Base-by-base conservation (phyloP, 1,140 invertebrate species). In the Drosophila subobscura region DNA sequence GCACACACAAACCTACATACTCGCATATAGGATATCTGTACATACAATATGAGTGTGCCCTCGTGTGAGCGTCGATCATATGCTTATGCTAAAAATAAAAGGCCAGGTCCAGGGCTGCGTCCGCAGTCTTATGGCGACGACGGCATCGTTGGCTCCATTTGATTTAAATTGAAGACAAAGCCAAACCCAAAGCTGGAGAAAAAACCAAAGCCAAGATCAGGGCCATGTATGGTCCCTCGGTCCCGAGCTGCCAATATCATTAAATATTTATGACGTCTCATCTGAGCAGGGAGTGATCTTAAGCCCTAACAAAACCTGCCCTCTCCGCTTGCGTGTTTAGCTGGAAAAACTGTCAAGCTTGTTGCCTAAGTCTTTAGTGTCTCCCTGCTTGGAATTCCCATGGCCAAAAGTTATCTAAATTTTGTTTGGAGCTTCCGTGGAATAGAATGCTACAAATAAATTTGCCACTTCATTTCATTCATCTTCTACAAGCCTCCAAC, bases 111-210 rank as follows among this genome's bases (percentile, higher is more conserved):
- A 65, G 64, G 29, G 27, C 27, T 7, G 27, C 27, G 7, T 29
- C 27, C 27, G 10, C 33, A 52, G 53, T 57, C 61, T 67, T 58
- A 61, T 56, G 67, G 74, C 79, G 70, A 65, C 56, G 70, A 63
- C 54, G 54, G 81, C 77, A 77, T 77, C 77, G 68, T 58, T 72
- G 81, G 65, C 59, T 73, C 80, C 81, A 86, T 86, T 86, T 86
- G 81, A 88, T 88, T 86, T 78, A 86, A 88, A 86, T 86, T 86
- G 83, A 86, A 86, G 81, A 55, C 65, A 81, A 74, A 20, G 47
- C 52, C 53, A 51, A 67, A 45, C 27, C 50, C 37, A 47, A 37
- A 37, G 8, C 33, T 10, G 25, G 25, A 27, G 25, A 6, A 27
- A 12, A 4, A 47, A 23, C 64, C 29, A 46, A 45, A 58, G 72